Percentiles rank a stretch among this genome's conserved stretches.
Evolutionary conservation across 2,113 vertebrate genomes (phyloP).

Genomic region (Calypte anna): DNA sequence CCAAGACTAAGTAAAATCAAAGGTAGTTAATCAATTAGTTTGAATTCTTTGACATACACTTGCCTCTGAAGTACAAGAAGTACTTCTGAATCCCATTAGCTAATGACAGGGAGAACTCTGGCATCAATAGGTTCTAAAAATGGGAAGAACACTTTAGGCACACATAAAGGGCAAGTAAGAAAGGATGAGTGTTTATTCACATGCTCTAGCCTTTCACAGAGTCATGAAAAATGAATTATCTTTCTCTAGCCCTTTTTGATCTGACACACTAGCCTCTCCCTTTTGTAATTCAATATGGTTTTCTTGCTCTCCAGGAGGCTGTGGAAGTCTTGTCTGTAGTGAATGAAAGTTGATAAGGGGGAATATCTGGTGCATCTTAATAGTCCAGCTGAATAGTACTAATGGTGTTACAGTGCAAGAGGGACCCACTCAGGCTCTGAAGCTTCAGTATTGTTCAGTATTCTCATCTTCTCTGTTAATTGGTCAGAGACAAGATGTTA

Average conservation of each 20-base stretch:
- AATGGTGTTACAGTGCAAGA: not conserved
- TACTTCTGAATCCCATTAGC: not conserved
- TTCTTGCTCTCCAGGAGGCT: not conserved
- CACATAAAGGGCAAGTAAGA: not conserved
- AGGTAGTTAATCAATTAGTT: slow-evolving; percentile 2
- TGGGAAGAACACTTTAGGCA: not conserved
- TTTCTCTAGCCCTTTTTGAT: not conserved
- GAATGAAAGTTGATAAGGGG: not conserved
- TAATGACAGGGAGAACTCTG: not conserved
- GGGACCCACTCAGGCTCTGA: not conserved
- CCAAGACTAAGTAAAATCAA: not conserved
- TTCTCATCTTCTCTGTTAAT: not conserved
- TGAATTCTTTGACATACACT: not conserved
- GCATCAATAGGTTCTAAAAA: not conserved
- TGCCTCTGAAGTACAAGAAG: not conserved
- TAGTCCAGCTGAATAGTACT: not conserved
- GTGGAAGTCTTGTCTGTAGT: not conserved
- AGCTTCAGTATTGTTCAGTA: too few species aligned
- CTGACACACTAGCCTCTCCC: not conserved
- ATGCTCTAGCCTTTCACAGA: not conserved
- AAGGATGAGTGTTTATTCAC: not conserved
- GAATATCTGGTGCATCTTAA: not conserved
- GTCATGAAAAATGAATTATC: not conserved
- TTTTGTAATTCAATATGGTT: not conserved
- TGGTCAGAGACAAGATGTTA: not conserved